These are phyloP conservation scores for Mormyrops boulengeri DNA, from an alignment of 2,797 vertebrate species.

Conservation along the genomic window DNA sequence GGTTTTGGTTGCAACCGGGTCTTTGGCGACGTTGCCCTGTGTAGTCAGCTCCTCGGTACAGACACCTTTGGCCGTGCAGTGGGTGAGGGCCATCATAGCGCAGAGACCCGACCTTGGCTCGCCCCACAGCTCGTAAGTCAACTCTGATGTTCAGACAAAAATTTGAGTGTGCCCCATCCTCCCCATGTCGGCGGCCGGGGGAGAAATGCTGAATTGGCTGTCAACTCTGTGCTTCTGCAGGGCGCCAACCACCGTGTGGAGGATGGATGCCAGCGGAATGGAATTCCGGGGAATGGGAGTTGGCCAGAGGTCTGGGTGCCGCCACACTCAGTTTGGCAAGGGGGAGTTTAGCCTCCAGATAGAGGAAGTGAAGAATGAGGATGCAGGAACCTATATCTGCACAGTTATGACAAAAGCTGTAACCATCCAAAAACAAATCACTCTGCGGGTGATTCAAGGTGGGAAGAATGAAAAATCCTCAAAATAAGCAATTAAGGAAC, in stretches of 20 bases:
- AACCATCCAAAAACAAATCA: neutral
- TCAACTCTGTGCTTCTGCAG: conserved; percentile 2
- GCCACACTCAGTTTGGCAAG: conserved; percentile 33
- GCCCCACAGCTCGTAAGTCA: neutral
- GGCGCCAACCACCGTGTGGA: conserved; percentile 54
- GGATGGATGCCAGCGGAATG: conserved; percentile 51
- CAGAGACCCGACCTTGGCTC: conserved; percentile 26
- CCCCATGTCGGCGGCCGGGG: neutral
- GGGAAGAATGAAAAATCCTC: neutral
- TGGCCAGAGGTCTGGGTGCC: conserved; percentile 32
- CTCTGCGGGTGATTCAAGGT: conserved; percentile 59
- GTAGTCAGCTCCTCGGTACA: neutral
- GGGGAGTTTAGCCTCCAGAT: conserved; percentile 56
- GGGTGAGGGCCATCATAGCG: conserved; percentile 40
- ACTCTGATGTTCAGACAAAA: neutral
- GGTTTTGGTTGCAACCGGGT: conserved; percentile 43
- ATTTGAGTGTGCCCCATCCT: neutral
- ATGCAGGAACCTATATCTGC: conserved; percentile 57
- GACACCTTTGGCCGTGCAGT: conserved; percentile 28
- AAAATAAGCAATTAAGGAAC: neutral
- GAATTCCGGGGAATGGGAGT: conserved; percentile 44
- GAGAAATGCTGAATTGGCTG: neutral
- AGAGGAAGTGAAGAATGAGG: conserved; percentile 33
- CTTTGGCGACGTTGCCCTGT: conserved; percentile 49
- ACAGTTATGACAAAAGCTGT: neutral